These are phyloP conservation scores for Neopelma chrysocephalum DNA, from an alignment of 2,797 vertebrate species.

Conservation along the genomic window DNA sequence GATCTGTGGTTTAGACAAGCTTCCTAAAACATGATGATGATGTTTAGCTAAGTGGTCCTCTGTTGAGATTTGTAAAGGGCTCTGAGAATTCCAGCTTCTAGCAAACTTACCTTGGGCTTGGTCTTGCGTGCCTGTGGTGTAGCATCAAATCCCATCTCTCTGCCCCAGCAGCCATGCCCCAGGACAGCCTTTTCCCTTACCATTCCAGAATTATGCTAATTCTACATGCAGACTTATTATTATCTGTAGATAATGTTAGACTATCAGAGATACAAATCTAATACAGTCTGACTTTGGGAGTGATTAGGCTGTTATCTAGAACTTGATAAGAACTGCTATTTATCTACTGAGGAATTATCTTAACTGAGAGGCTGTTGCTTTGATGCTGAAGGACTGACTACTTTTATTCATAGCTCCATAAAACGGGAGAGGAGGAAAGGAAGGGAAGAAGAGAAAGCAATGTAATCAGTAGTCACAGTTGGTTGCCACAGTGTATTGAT, in stretches of 20 bases:
- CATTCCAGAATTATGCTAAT: background rate
- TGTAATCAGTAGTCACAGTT: background rate
- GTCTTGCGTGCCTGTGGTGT: background rate
- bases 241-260: background rate
- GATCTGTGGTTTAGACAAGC: conserved; percentile 16
- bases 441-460: background rate
- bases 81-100: background rate
- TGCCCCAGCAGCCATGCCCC: background rate
- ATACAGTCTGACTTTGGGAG: background rate
- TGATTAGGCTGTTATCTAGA: background rate
- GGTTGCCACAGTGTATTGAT: background rate
- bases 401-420: background rate
- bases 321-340: background rate
- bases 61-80: background rate
- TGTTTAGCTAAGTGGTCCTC: conserved; percentile 31
- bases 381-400: background rate
- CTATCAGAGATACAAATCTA: background rate
- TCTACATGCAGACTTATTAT: background rate
- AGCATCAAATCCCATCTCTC: background rate
- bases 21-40: conserved; percentile 26
- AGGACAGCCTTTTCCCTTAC: background rate
- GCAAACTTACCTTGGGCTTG: background rate
- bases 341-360: background rate
- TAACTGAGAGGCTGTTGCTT: background rate
- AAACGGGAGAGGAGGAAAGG: background rate